Evolutionary conservation across 2,797 vertebrate genomes (phyloP), one percentile per base, ranked within the genome.

Genomic region (Nannoperca australis): DNA sequence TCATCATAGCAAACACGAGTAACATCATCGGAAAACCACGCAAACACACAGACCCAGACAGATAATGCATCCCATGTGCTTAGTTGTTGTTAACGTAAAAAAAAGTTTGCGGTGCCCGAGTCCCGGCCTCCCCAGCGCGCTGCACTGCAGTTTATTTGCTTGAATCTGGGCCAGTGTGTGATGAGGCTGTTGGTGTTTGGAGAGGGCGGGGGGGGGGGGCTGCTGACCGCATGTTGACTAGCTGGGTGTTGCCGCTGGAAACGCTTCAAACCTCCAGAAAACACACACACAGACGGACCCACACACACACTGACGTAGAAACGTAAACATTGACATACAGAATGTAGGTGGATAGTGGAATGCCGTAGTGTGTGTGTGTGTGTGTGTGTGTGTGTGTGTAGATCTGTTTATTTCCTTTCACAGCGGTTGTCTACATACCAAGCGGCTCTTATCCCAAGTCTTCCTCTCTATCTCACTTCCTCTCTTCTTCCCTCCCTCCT

Each of bases 241-340:
- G 89, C 85, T 87, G 93, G 93, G 93, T 94, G 92, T 93, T 92
- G 90, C 85, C 73, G 62, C 91, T 93, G 91, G 90, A 93, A 88
- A 84, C 74, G 53, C 73, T 88, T 88, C 85, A 92, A 80, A 86
- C 81, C 82, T 77, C 63, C 74, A 76, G 81, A 85, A 89, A 85
- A 75, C 75, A 70, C 64, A 82, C 44, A 77, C 81, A 72, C 24
- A 78, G 6, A 53, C 62, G 30, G 15, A 44, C 4, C 61, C 20
- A 42, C 20, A 67, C 49, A 60, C 71, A 60, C 49, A 36, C 45
- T 44, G 76, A 82, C 68, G 55, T 76, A 30, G 67, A 78, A 44
- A 72, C 8, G 47, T 64, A 85, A 85, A 67, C 69, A 63, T 0
- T 1, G 30, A 73, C 38, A 8, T 72, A 38, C 69, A 71, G 73